Evolutionary conservation across 1,140 invertebrate species (phyloP).

Genomic region (Microvelia longipes): DNA sequence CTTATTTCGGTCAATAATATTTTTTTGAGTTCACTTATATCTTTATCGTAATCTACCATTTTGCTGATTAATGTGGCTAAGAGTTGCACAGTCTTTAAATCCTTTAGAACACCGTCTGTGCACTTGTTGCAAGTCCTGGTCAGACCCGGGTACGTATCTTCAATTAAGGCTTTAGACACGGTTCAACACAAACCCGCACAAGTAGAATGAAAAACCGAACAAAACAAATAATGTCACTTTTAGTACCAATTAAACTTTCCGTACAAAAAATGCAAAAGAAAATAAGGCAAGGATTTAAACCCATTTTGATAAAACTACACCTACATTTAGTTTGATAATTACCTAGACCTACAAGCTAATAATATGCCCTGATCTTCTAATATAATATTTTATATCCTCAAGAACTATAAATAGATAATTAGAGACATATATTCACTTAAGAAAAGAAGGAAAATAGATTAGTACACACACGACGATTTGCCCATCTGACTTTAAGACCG

Average conservation of each 20-base stretch:
- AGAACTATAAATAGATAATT: too few species aligned
- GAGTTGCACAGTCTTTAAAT: not conserved
- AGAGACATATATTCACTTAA: too few species aligned
- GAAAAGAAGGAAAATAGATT: too few species aligned
- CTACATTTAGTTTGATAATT: too few species aligned
- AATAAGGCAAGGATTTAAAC: not conserved
- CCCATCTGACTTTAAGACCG: too few species aligned
- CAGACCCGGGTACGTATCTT: not conserved
- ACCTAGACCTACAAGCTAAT: too few species aligned
- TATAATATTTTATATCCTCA: too few species aligned
- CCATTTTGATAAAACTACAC: not conserved
- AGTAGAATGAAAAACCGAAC: not conserved
- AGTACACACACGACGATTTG: too few species aligned
- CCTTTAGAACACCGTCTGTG: not conserved
- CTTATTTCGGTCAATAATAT: not conserved
- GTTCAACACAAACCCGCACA: not conserved
- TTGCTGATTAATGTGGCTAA: not conserved
- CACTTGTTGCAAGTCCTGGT: not conserved
- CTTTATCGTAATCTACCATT: not conserved
- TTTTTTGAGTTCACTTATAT: not conserved
- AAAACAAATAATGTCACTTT: not conserved
- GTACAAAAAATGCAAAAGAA: not conserved
- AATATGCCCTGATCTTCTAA: too few species aligned
- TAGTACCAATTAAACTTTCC: not conserved
- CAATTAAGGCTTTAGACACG: not conserved